Base-by-base conservation (phyloP, 30 jellyfish, hydroid and myxozoan genomes). In the Aurelia aurita complex sp. Pacific region DNA sequence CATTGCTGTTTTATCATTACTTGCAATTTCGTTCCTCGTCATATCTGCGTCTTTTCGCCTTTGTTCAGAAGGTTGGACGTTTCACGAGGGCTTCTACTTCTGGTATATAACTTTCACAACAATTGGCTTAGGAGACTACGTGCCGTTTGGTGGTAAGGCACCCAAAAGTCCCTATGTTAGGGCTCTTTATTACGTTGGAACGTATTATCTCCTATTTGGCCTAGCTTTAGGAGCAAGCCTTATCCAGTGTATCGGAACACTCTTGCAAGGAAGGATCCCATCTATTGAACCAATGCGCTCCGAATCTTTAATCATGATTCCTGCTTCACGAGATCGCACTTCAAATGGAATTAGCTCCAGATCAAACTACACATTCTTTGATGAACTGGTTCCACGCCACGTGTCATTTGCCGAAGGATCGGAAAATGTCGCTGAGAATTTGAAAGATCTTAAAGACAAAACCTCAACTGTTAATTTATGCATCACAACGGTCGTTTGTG, bases 71-170 rank as follows among this genome's bases (percentile, higher is more conserved):
- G 70, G 70, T 17, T 74, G 84, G 84, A 74, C 84, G 23, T 19
- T 74, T 17, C 19, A 14, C 67, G 84, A 74, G 60, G 60, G 84
- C 60, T 35, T 53, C 23, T 74, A 74, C 42, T 74, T 74, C n/a
- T 74, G 84, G 84, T 43, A 32, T 12, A 74, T 74, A 14, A 74
- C 84, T n/a, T 34, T 74, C 34, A 43, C 60, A 35, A 74, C 84
- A 19, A 74, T 74, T 4, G 84, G 84, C 14, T 51, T 74, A 14
- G 84, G 84, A 29, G 84, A 74, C 70, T 74, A 74, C 36, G 84
- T 74, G 69, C 84, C 84, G 1, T 74, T 29, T 51, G 79, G 42
- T 40, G 84, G 84, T 4, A 32, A 32, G 36, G 42, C 71, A n/a
- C 84, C 84, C 1, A 70, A 14, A 9, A 32, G 67, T 51, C 15